Base-by-base conservation (phyloP, 2,113 vertebrate genomes). In the Danionella cerebrum region DNA sequence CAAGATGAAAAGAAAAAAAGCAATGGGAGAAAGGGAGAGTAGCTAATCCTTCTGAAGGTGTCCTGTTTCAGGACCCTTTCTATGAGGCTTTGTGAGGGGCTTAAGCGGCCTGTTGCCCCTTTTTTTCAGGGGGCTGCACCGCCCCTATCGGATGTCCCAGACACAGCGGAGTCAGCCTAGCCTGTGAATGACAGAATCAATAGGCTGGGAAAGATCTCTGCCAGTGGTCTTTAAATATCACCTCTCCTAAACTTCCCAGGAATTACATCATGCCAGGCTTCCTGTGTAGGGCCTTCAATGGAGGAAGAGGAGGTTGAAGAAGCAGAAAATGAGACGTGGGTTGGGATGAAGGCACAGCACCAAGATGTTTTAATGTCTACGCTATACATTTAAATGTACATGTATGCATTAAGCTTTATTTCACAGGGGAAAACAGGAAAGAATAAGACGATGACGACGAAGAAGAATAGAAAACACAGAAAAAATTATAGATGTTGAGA, bases 111-210 rank as follows among this genome's bases (percentile, higher is more conserved):
- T 71, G 81, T 82, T 85, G 87, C 80, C 84, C 82, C 76, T 73
- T 80, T 87, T 78, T 69, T 60, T 62, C 21, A 31, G 51, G 71
- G 77, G 74, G 72, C 84, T 70, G 77, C 81, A 83, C 83, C 76
- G 78, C 83, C 80, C 83, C 84, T 85, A 87, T 89, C 83, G 81
- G 83, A 87, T 87, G 84, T 88, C 88, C 83, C 83, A 88, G 87
- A 87, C 85, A 83, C 79, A 81, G 84, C 78, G 86, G 87, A 88
- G 87, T 86, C 87, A 80, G 82, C 66, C 82, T 65, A 35, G 78
- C 77, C 79, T 79, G 78, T 82, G 84, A 83, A 78, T 85, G 86
- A 88, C 86, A 88, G 81, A 82, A 85, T 86, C 84, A 85, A 82
- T 85, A 81, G 78, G 78, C 84, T 83, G 85, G 82, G 86, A 87